Evolutionary conservation across 2,888 invertebrate species (phyloP).

Genomic region (Pterostichus madidus): DNA sequence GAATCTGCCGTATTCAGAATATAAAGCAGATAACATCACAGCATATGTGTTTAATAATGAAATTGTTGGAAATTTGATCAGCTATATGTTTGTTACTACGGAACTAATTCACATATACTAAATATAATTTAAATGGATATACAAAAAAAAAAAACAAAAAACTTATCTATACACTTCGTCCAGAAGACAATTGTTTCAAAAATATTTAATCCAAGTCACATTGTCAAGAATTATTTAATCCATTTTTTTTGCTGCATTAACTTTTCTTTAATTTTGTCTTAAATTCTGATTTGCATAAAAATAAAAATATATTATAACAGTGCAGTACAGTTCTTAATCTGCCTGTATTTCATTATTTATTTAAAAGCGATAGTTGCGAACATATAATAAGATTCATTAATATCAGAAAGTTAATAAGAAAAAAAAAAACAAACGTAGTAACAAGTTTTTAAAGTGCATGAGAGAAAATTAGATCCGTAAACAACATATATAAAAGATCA

Average conservation of each 20-base stretch:
- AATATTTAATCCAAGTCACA: no score
- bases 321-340: no score
- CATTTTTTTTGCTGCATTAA: no score
- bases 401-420: not conserved
- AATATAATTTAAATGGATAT: not conserved
- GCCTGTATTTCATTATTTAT: no score
- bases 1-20: not conserved
- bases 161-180: not conserved
- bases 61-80: not conserved
- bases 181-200: no score
- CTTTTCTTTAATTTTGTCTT: no score
- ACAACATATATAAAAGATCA: slow-evolving; percentile 56
- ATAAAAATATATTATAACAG: no score
- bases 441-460: not conserved
- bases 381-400: not conserved
- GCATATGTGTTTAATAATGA: not conserved
- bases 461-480: slow-evolving; percentile 34
- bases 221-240: no score
- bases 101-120: not conserved
- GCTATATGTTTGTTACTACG: not conserved
- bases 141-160: not conserved
- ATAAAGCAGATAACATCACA: slow-evolving; percentile 3
- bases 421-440: not conserved
- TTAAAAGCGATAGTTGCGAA: not conserved
- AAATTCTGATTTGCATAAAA: no score